Conservation (phyloP, 2,797 vertebrate species). For the Eutrigla gurnardus region DNA sequence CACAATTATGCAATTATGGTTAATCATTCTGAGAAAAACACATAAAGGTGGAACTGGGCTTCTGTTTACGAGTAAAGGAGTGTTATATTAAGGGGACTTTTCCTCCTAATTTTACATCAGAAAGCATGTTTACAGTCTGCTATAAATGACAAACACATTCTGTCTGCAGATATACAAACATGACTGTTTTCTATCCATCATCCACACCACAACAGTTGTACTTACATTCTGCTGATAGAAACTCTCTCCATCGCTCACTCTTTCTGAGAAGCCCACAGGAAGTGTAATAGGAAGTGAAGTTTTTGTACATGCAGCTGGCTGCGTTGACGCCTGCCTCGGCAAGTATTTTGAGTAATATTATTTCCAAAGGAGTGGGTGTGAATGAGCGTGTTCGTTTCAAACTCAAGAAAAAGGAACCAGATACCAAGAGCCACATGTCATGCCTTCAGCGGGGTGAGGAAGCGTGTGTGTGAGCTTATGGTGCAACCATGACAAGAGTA, state of each 20-base stretch:
- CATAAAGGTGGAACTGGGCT: neutral
- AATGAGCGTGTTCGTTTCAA: conserved; percentile 15
- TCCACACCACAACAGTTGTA: conserved; percentile 28
- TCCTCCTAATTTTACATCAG: neutral
- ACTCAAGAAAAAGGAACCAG: conserved; percentile 37
- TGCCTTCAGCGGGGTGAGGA: conserved; percentile 19
- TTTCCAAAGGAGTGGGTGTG: neutral
- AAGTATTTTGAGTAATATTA: neutral
- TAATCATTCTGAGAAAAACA: neutral
- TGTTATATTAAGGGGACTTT: neutral
- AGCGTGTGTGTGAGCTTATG: conserved; percentile 24
- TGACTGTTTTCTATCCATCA: neutral
- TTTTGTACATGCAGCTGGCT: conserved; percentile 7
- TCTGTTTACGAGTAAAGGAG: neutral
- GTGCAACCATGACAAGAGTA: conserved; percentile 74
- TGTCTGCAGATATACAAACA: neutral
- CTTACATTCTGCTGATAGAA: conserved; percentile 55
- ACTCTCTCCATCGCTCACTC: conserved; percentile 46
- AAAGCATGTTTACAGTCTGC: neutral
- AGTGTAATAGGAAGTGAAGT: conserved; percentile 79
- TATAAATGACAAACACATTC: neutral
- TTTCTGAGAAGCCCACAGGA: conserved; percentile 75
- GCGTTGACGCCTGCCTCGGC: neutral
- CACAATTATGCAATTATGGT: neutral
- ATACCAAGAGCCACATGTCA: conserved; percentile 23